Evolutionary conservation across 2,888 invertebrate species (phyloP), one percentile per base, ranked within the genome.

Genomic region (Ectobius pallidus): DNA sequence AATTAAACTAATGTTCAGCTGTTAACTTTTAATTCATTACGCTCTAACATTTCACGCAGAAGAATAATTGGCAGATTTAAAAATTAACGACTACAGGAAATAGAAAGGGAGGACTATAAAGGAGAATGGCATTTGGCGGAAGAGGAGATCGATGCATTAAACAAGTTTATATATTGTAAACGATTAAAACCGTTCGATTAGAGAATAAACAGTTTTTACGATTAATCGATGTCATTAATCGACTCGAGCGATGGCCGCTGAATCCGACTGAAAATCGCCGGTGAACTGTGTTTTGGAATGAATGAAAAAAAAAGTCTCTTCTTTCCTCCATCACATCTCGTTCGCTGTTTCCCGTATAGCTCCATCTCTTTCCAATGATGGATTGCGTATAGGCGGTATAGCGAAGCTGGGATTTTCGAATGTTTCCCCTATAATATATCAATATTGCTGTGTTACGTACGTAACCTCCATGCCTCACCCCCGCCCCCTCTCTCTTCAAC

Each of bases 381-480:
- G 65, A 65, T 65, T 22, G 65, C 39, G 20, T 20, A 18, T 34
- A 32, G 61, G 30, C 34, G 61, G 61, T 34, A 34, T 32, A 62
- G 62, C 39, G 39, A 20, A 20, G 62, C 44, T 44, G 65, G 65
- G 65, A 65, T 65, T 65, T 65, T 25, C 42, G 27, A 27, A 27
- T 65, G 44, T 44, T 65, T 25, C 65, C 65, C 65, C 63, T 20
- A 25, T 65, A 65, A 65, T 65, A 65, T 65, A 65, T 65, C 65
- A 65, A 65, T 65, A 65, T 65, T 65, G 65, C 65, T 27, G 32
- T 65, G 39, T 44, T 14, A 18, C 16, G n/a, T 61, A 30, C 55
- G 55, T 55, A 1, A 18, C 18, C 20, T 7, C 62, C 34, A 9
- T 32, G 32, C 62, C 18, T 1, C 6, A 22, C 55, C 9, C 16